A percentile compares a stretch with the other conserved stretches of the same genome.
Evolutionary conservation across 2,888 invertebrate species (phyloP).

Genomic region (Agriopis leucophaearia): DNA sequence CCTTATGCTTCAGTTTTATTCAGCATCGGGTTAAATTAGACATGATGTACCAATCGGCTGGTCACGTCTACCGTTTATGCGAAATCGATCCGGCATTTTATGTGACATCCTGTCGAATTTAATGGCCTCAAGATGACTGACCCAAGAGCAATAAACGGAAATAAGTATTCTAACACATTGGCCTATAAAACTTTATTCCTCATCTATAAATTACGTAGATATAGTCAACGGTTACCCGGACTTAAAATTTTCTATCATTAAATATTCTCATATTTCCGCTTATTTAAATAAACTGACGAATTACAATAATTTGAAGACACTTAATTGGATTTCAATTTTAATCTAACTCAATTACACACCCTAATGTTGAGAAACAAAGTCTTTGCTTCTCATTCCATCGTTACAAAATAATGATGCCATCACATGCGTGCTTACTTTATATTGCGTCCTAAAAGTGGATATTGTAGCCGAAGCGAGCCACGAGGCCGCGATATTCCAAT

Average conservation of each 20-base stretch:
- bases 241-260: conserved; percentile 32
- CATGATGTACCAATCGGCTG: conserved; percentile 67
- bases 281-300: conserved; percentile 26
- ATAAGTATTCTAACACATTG: conserved; percentile 83
- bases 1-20: conserved; percentile 24
- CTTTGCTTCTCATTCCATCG: conserved; percentile 39
- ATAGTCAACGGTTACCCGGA: conserved; percentile 29
- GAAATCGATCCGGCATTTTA: conserved; percentile 84
- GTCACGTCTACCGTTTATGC: conserved; percentile 84
- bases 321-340: conserved; percentile 55
- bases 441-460: conserved; percentile 53
- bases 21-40: conserved; percentile 68
- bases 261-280: conserved; percentile 28
- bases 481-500: conserved; percentile 74
- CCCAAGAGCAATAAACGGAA: conserved; percentile 79
- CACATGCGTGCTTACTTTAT: conserved; percentile 39
- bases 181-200: conserved; percentile 76
- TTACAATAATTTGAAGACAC: conserved; percentile 48
- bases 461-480: conserved; percentile 62
- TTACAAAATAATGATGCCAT: conserved; percentile 35
- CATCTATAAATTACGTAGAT: conserved; percentile 53
- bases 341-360: conserved; percentile 36
- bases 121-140: conserved; percentile 82
- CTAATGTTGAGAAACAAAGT: conserved; percentile 44
- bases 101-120: conserved; percentile 83